These are phyloP conservation scores for Calephelis perditalis DNA, from an alignment of 2,888 invertebrate genomes.

Conservation along the genomic window DNA sequence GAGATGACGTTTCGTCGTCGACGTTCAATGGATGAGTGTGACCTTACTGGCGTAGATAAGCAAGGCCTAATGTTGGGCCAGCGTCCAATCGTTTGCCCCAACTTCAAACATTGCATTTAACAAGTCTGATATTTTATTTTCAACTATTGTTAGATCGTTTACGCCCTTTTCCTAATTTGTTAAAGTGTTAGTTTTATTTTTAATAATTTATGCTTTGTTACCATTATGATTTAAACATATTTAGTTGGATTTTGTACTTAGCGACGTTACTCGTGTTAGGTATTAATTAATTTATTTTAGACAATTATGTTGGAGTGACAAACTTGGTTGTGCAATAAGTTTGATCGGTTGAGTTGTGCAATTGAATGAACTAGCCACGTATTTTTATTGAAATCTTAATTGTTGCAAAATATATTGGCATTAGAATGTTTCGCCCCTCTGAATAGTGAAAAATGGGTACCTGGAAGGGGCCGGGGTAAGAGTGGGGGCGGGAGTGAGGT, in stretches of 20 bases:
- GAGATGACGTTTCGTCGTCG: constrained; percentile 32
- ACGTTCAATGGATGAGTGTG: constrained; percentile 33
- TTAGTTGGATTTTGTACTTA: constrained; percentile 41
- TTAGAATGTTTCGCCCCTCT: constrained; percentile 66
- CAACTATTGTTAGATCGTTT: constrained; percentile 39
- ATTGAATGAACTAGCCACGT: constrained; percentile 37
- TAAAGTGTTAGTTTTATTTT: constrained; percentile 46
- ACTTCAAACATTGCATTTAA: constrained; percentile 55
- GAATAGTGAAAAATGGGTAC: constrained; percentile 66
- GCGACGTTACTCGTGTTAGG: constrained; percentile 33
- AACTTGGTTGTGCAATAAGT: constrained; percentile 41
- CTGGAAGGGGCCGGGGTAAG: constrained; percentile 38
- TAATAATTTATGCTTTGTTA: constrained; percentile 59
- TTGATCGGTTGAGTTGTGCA: constrained; percentile 47
- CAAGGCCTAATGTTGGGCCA: constrained; percentile 47
- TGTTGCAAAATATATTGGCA: constrained; percentile 71
- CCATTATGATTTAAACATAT: constrained; percentile 50
- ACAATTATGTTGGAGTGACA: constrained; percentile 28
- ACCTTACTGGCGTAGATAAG: constrained; percentile 35
- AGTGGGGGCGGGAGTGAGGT: constrained; percentile 29
- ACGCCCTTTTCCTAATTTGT: constrained; percentile 44
- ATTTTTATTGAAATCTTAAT: constrained; percentile 65
- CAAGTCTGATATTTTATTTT: constrained; percentile 58
- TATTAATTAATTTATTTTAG: constrained; percentile 38
- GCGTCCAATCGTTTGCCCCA: constrained; percentile 49